Evolutionary conservation across 2,113 vertebrate species (phyloP).

Genomic region (Osmerus mordax): DNA sequence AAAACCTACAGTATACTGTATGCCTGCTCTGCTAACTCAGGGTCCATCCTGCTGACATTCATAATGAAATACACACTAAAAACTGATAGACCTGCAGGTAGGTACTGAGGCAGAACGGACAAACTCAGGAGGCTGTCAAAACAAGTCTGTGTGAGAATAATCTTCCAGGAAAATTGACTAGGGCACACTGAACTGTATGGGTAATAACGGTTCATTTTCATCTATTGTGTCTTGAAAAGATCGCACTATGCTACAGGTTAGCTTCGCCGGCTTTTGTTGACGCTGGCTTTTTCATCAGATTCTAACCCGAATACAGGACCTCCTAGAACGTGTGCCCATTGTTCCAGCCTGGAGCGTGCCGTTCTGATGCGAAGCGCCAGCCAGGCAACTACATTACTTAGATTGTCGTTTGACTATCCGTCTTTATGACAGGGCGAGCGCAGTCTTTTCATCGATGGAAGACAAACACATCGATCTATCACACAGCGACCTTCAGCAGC

Average conservation of each 20-base stretch:
- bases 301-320: too few relatives aligned
- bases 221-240: not conserved
- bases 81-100: too few relatives aligned
- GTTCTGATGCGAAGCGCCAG: slow-evolving; percentile 24
- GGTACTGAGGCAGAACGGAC: too few relatives aligned
- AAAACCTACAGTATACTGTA: too few relatives aligned
- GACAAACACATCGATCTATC: slow-evolving; percentile 74
- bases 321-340: too few relatives aligned
- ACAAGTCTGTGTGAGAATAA: too few relatives aligned
- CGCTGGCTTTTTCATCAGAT: not conserved
- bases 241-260: not conserved
- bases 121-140: too few relatives aligned
- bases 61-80: too few relatives aligned
- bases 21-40: too few relatives aligned
- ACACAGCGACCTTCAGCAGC: slow-evolving; percentile 62
- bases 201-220: not conserved
- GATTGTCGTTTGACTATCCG: slow-evolving; percentile 71
- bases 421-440: slow-evolving; percentile 70
- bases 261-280: not conserved
- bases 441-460: slow-evolving; percentile 59
- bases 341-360: slow-evolving; percentile 9
- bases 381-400: slow-evolving; percentile 62
- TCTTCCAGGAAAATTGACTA: not conserved
- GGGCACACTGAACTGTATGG: not conserved
- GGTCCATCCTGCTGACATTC: too few relatives aligned